Base-by-base conservation (phyloP, 2,797 vertebrate species). In the Leuciscus waleckii region DNA sequence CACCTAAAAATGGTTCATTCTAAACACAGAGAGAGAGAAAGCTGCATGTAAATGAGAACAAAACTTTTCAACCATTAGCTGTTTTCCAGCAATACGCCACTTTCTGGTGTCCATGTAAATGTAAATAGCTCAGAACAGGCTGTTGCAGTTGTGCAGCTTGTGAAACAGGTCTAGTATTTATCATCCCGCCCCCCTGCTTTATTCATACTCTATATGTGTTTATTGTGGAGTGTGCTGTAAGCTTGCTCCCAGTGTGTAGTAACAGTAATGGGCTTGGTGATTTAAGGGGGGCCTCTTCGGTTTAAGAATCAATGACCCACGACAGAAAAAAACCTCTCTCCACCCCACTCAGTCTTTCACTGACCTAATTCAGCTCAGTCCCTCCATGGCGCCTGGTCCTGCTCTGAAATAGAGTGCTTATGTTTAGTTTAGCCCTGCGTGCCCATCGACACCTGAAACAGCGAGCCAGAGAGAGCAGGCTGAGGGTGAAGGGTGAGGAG, bases 271-370 rank as follows among this genome's bases (percentile, higher is more conserved):
- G 39, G 54, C 37, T 61, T 19, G 7, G 37, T 63, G 46, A 21
- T 56, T 65, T 29, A 65, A 65, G 63, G 5, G 0, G 29, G 29
- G 6, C 5, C 21, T 37, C 23, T 37, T 78, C 16, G 14, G 49
- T 78, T 82, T 84, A 84, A 69, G 9, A 84, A 65, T 32, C 63
- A 56, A 32, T 73, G 81, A 82, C 81, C 81, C 69, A 32, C 3
- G 19, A 84, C 61, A 68, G 43, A 16, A 69, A 43, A 83, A 76
- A 26, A 2, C 8, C 10, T 70, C n/a, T 73, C 54, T 81, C 23
- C 65, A 29, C 26, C 41, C 41, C 51, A 43, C 51, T 73, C 39
- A 29, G 35, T 83, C 75, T 79, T 54, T 73, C n/a, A 51, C 56
- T 82, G 85, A 68, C 85, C 79, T 69, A 29, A 51, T 69, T 81